Base-by-base conservation (phyloP, 2,113 vertebrate species). In the Cinclus mexicanus region DNA sequence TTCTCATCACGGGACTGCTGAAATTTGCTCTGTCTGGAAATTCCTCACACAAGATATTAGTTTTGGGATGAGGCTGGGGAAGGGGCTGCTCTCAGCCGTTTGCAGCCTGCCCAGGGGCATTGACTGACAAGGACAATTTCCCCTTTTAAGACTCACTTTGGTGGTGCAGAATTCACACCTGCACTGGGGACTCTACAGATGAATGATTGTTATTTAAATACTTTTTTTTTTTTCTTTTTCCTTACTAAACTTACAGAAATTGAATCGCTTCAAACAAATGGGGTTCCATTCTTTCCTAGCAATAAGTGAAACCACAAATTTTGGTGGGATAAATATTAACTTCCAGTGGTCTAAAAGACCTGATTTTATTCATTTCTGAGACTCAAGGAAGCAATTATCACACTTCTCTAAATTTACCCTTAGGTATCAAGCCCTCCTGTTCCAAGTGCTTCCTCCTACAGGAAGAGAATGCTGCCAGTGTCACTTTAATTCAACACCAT, bases 1-100 rank as follows among this genome's bases (percentile, higher is more conserved):
- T 95, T 53, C 85, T 90, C 63, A 39, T 71, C 75, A 35, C 0
- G 2, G 42, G 50, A 85, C 59, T 83, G 94, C 11, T 20, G 0
- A 92, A 88, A 93, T 93, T 90, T 90, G 64, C 68, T 89, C 76
- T 75, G 64, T n/a, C 74, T 93, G n/a, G n/a, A 83, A 89, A 87
- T 83, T 49, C 56, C 63, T 92, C 79, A 71, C 6, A 3, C 33
- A 35, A 64, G 52, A 15, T 14, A 64, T 53, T 44, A 64, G 83
- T 64, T 79, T 37, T 14, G 37, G 72, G 76, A 60, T 21, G 83
- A 71, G 52, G 28, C 0, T 71, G 75, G 76, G 85, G 64, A 41
- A 13, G 46, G 18, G 61, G 56, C 9, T 87, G n/a, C 64, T 31
- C 39, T 26, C 71, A 71, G 90, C 35, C 37, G 5, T 77, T 80